Evolutionary conservation across 2,888 invertebrate species (phyloP), one percentile per base, ranked within the genome.

Genomic region (Harpalus rufipes): DNA sequence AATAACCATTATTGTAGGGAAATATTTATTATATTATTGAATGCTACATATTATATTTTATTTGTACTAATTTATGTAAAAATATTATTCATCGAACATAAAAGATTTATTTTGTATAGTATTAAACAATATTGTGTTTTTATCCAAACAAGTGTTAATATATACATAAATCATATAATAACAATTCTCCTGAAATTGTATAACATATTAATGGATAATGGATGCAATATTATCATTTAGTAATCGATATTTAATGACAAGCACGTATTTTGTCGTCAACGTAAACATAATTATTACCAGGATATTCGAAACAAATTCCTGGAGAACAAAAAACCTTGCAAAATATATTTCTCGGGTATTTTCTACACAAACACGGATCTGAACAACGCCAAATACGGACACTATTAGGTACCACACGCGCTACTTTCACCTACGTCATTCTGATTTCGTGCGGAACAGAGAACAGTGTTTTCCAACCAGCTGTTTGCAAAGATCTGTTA

Each of bases 351-450:
- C 39, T 68, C 41, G 5, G 32, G 16, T 12, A 25, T 10, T 32
- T 63, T 63, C 8, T 10, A 8, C 10, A 25, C 63, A 25, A 68
- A 68, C 72, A 44, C 72, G 72, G 72, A 74, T 74, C 41, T 32
- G n/a, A n/a, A 12, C 72, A 74, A 21, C 44, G 41, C 44, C 72
- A 51, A 44, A n/a, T 63, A 68, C 14, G 72, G n/a, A n/a, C 12
- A 14, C 21, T 10, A 74, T 41, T 68, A 25, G 8, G 68, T 18
- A 51, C 51, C 51, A 74, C 18, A 68, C 39, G 72, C 32, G n/a
- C 68, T 68, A 74, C 72, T 74, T 74, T 74, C 72, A 74, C 72
- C 72, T 74, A 74, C 72, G 72, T 74, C 72, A 74, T 18, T 74
- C 16, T 4, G 12, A 51, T 74, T 44, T 44, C 16, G 44, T 74